A percentile compares a stretch with the other conserved stretches of the same genome.
These are phyloP conservation scores for Drosophila athabasca DNA, from an alignment of 1,140 invertebrate genomes.

Conservation along the genomic window DNA sequence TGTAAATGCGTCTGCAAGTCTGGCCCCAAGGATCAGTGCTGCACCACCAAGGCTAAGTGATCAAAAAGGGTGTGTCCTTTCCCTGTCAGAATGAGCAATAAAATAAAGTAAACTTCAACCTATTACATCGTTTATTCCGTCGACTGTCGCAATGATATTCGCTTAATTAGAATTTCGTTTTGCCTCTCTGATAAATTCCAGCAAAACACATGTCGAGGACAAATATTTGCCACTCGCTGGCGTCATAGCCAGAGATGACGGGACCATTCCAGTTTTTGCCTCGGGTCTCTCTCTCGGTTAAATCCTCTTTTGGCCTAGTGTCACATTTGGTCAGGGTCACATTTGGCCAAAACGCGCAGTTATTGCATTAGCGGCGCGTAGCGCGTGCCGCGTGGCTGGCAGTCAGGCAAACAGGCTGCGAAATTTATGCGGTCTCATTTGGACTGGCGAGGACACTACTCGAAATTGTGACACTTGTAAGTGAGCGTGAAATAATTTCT, in stretches of 20 bases:
- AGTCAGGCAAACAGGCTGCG: constrained; percentile 29
- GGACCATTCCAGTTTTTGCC: constrained; percentile 27
- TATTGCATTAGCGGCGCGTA: constrained; percentile 45
- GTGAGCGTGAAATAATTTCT: constrained; percentile 70
- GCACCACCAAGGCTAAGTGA: constrained; percentile 42
- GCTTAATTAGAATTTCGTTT: constrained; percentile 58
- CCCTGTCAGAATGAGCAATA: neutral
- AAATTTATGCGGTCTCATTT: constrained; percentile 74
- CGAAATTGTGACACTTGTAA: constrained; percentile 73
- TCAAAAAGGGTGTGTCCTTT: too few relatives aligned
- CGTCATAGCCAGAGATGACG: neutral
- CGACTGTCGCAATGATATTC: constrained; percentile 22
- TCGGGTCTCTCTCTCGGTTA: constrained; percentile 1
- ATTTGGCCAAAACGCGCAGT: constrained; percentile 49
- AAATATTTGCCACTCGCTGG: constrained; percentile 31
- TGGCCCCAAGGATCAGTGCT: constrained; percentile 65
- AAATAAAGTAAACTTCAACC: constrained; percentile 13
- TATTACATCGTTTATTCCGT: constrained; percentile 1
- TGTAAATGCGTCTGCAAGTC: constrained; percentile 66
- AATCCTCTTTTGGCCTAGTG: constrained; percentile 31
- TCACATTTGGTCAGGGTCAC: constrained; percentile 43
- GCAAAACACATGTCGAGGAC: constrained; percentile 39
- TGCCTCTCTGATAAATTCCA: constrained; percentile 15
- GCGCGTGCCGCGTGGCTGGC: constrained; percentile 20
- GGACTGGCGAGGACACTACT: constrained; percentile 32